phyloP scores from a whole-genome alignment of 2,888 invertebrate species.

The Ochropleura leucogaster region DNA sequence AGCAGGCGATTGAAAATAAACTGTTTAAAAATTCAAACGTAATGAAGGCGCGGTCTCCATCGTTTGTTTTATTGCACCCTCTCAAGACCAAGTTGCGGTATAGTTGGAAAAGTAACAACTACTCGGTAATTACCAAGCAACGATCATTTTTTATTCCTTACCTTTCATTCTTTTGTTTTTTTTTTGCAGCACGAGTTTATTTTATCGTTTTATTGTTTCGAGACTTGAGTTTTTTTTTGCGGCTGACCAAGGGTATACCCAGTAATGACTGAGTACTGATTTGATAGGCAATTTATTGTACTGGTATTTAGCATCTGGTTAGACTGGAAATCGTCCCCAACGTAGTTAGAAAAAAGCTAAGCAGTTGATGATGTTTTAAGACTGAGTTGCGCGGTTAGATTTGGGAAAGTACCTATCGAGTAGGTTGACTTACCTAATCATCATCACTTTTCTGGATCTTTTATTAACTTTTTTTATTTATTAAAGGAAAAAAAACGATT shows the following conservation, averaged over 20 bases:
- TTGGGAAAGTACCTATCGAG: neutral
- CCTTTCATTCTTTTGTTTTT: neutral
- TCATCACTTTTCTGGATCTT: neutral
- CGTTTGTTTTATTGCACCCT: constrained; percentile 13
- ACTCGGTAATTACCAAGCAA: constrained; percentile 15
- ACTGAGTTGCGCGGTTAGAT: neutral
- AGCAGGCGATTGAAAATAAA: constrained; percentile 31
- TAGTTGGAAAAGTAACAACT: constrained; percentile 13
- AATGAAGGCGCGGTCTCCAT: constrained; percentile 47
- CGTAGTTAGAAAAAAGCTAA: neutral
- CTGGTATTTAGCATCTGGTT: neutral
- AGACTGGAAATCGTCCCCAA: neutral
- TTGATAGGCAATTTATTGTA: neutral
- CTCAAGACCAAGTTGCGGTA: neutral
- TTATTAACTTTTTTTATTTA: neutral
- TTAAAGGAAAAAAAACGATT: neutral
- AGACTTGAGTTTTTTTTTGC: neutral
- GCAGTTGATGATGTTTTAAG: neutral
- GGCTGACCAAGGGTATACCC: neutral
- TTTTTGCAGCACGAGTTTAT: neutral
- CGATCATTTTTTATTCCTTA: constrained; percentile 33
- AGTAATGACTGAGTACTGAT: neutral
- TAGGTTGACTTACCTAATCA: neutral
- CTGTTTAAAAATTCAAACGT: constrained; percentile 61
- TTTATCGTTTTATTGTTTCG: neutral